These are phyloP conservation scores for Luidia sarsii DNA, from an alignment of 53 echinoderm and acorn worm species.

Conservation along the genomic window DNA sequence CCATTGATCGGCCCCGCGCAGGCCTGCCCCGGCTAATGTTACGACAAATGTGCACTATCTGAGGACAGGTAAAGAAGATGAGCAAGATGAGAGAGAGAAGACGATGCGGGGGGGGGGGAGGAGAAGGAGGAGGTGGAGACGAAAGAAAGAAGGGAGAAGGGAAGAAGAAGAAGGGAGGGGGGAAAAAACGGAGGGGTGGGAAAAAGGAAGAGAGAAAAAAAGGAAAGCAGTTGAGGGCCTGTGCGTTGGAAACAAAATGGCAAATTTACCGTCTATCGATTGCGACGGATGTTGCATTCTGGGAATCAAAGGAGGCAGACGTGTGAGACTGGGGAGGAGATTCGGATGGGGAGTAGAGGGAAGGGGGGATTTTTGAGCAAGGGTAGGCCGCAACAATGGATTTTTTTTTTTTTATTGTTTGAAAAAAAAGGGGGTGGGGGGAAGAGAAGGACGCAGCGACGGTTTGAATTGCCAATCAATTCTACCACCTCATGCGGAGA, in stretches of 20 bases:
- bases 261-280: constrained; percentile 33
- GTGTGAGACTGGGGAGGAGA: constrained; percentile 13
- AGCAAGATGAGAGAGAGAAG: constrained; percentile 4
- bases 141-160: too few relatives aligned
- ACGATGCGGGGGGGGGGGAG: constrained; percentile 1
- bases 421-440: too few relatives aligned
- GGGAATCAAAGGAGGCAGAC: constrained; percentile 37
- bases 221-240: not conserved
- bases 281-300: constrained; percentile 22
- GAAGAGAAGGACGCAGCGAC: too few relatives aligned
- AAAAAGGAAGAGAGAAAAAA: not conserved
- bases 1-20: constrained; percentile 31
- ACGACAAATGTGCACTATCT: constrained; percentile 41
- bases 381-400: too few relatives aligned
- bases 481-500: too few relatives aligned
- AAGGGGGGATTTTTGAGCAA: too few relatives aligned
- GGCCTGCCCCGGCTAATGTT: constrained; percentile 22
- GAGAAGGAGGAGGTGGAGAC: too few relatives aligned
- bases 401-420: too few relatives aligned
- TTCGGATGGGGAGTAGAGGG: too few relatives aligned
- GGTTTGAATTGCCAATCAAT: too few relatives aligned
- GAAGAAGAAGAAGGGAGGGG: not conserved
- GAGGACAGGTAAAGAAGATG: constrained; percentile 16
- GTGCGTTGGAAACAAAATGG: constrained; percentile 47
- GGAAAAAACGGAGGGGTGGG: too few relatives aligned